A percentile compares a stretch with the other conserved stretches of the same genome.
Evolutionary conservation across 2,113 vertebrate genomes (phyloP).

Genomic region (Hymenochirus boettgeri): DNA sequence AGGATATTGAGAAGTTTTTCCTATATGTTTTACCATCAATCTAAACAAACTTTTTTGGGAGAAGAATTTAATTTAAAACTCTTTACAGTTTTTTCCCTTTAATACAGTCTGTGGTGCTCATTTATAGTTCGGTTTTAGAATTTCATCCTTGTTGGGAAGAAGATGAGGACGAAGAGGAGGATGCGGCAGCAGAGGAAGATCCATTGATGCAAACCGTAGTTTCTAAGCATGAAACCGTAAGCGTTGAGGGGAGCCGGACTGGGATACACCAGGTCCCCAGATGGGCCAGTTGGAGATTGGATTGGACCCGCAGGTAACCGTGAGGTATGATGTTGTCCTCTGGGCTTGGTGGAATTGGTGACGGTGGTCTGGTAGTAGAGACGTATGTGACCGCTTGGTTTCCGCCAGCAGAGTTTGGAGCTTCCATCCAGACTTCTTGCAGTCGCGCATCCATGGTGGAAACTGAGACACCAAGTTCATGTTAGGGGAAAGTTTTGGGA

Average conservation of each 20-base stretch:
- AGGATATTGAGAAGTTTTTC: too few species aligned
- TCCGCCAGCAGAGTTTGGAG: slow-evolving; percentile 35
- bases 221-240: background rate
- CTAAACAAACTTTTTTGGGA: too few species aligned
- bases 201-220: slow-evolving; percentile 27
- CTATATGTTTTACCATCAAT: too few species aligned
- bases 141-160: slow-evolving; percentile 14
- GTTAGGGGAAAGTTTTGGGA: slow-evolving; percentile 63
- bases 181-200: slow-evolving; percentile 24
- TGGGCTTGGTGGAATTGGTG: slow-evolving; percentile 1
- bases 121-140: background rate
- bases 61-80: too few species aligned
- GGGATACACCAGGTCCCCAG: slow-evolving; percentile 1
- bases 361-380: background rate
- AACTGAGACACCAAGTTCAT: slow-evolving; percentile 57
- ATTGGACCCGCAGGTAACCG: background rate
- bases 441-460: slow-evolving; percentile 60
- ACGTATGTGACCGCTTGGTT: background rate
- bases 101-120: too few species aligned
- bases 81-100: too few species aligned
- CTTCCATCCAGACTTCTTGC: slow-evolving; percentile 32
- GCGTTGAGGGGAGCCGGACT: background rate
- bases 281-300: background rate
- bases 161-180: slow-evolving; percentile 22
- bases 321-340: slow-evolving; percentile 16